Evolutionary conservation across 1,140 invertebrate species (phyloP).

Genomic region (Oncopeltus fasciatus): DNA sequence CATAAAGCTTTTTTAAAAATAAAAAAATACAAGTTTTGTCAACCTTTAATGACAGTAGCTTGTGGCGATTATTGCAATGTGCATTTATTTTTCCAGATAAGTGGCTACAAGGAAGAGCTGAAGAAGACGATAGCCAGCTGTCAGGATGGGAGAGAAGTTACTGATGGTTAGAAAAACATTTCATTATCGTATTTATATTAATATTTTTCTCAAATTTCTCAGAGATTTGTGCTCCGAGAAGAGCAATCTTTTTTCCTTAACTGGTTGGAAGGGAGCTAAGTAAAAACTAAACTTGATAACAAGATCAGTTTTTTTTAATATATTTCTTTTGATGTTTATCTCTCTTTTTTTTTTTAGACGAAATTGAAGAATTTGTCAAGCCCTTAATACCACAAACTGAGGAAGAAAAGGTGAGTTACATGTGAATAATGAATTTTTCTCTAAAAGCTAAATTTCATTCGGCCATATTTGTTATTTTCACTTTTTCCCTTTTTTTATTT

Average conservation of each 20-base stretch:
- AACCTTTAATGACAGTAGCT: no score
- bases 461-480: no score
- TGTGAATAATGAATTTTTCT: no score
- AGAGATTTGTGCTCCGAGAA: not conserved
- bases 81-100: not conserved
- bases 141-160: constrained; percentile 8
- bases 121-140: constrained; percentile 8
- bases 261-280: not conserved
- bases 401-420: constrained; percentile 13
- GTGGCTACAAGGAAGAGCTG: constrained; percentile 5
- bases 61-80: no score
- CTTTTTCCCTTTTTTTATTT: no score
- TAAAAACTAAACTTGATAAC: not conserved
- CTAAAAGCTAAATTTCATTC: no score
- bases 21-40: no score
- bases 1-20: no score
- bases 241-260: not conserved
- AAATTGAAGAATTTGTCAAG: constrained; percentile 12
- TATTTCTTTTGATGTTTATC: not conserved
- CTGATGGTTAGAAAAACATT: constrained; percentile 8
- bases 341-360: not conserved
- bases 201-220: not conserved
- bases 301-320: not conserved
- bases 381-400: constrained; percentile 12
- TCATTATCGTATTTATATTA: not conserved